phyloP scores from a whole-genome alignment of 2,113 vertebrate species.

The Chionodraco myersi region DNA sequence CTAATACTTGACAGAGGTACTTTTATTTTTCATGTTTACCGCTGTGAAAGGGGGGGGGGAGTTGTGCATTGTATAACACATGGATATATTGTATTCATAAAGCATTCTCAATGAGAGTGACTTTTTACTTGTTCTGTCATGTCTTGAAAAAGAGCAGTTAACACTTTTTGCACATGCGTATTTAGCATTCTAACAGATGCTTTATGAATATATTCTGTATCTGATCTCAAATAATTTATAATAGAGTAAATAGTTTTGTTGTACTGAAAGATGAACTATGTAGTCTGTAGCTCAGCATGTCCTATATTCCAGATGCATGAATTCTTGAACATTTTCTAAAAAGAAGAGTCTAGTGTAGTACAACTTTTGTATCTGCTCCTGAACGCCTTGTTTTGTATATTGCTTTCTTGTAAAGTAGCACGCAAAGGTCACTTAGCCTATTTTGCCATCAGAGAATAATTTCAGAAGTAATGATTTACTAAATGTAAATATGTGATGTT shows the following conservation, averaged over 20 bases:
- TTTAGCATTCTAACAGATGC: slow-evolving; percentile 79
- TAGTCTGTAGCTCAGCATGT: slow-evolving; percentile 84
- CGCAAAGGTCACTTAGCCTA: slow-evolving; percentile 73
- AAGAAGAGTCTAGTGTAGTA: slow-evolving; percentile 70
- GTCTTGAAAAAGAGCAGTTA: slow-evolving; percentile 65
- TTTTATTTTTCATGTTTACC: slow-evolving; percentile 81
- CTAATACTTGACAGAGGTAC: slow-evolving; percentile 73
- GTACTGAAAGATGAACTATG: slow-evolving; percentile 80
- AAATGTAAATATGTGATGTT: slow-evolving; percentile 80
- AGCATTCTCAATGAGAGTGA: slow-evolving; percentile 77
- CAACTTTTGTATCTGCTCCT: slow-evolving; percentile 83
- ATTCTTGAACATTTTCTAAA: slow-evolving; percentile 74
- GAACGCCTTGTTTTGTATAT: slow-evolving; percentile 83
- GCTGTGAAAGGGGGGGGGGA: slow-evolving; percentile 64
- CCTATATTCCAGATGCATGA: slow-evolving; percentile 81
- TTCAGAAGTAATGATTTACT: slow-evolving; percentile 73
- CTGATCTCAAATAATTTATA: slow-evolving; percentile 76
- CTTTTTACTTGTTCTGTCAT: slow-evolving; percentile 69
- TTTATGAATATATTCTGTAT: slow-evolving; percentile 86
- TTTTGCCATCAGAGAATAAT: slow-evolving; percentile 75
- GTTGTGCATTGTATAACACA: slow-evolving; percentile 73
- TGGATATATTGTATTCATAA: slow-evolving; percentile 80
- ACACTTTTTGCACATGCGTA: slow-evolving; percentile 74
- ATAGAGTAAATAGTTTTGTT: slow-evolving; percentile 83
- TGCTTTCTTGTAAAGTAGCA: slow-evolving; percentile 83